These are phyloP conservation scores for Pogona vitticeps DNA, from an alignment of 2,113 vertebrate genomes.

Conservation along the genomic window DNA sequence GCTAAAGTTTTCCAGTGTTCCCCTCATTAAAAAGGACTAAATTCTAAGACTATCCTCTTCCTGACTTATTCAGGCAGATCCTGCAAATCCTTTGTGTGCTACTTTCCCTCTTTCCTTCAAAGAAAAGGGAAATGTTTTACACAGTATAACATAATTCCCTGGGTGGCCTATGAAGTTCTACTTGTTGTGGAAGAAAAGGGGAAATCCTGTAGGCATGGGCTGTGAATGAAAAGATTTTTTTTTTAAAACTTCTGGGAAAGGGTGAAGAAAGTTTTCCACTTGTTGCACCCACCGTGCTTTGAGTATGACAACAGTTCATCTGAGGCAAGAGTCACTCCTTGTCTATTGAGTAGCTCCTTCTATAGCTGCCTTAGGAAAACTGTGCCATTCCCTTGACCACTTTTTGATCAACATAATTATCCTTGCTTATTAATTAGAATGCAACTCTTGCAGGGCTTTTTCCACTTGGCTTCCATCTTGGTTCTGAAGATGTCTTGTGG, in stretches of 20 bases:
- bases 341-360: not conserved
- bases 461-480: no score
- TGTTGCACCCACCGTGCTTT: not conserved
- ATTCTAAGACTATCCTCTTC: not conserved
- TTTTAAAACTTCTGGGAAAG: not conserved
- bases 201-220: no score
- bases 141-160: no score
- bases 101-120: not conserved
- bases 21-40: not conserved
- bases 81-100: not conserved
- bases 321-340: not conserved
- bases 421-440: not conserved
- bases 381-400: no score
- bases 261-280: not conserved
- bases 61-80: not conserved
- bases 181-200: no score
- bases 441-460: no score
- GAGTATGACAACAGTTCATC: not conserved
- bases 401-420: no score
- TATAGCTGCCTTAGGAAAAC: not conserved
- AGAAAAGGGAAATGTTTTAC: not conserved
- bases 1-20: not conserved
- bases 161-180: no score
- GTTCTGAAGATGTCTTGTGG: not conserved
- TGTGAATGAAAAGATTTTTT: no score